These are phyloP conservation scores for Propsilocerus akamusi DNA, from an alignment of 1,140 invertebrate species.

Conservation along the genomic window DNA sequence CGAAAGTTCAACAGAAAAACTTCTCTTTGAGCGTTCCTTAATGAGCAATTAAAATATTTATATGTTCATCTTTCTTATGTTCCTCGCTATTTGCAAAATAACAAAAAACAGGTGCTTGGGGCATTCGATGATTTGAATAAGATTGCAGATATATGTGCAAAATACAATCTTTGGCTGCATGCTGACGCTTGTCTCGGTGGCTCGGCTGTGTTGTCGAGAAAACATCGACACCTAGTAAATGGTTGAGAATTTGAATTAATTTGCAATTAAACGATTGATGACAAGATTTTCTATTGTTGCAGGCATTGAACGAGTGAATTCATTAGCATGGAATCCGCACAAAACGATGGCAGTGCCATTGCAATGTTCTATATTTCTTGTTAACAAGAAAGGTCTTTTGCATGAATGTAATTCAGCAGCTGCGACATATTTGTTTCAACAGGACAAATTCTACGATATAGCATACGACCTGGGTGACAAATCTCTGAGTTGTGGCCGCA, in stretches of 20 bases:
- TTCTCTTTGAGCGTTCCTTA: too few species aligned
- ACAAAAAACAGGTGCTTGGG: conserved; percentile 43
- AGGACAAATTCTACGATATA: conserved; percentile 85
- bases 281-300: not conserved
- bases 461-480: conserved; percentile 84
- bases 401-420: conserved; percentile 55
- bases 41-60: too few species aligned
- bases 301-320: conserved; percentile 33
- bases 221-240: conserved; percentile 12
- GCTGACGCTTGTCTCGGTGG: conserved; percentile 80
- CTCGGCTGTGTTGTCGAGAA: conserved; percentile 22
- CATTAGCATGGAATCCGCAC: conserved; percentile 85
- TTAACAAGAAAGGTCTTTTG: conserved; percentile 41
- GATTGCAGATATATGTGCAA: conserved; percentile 45
- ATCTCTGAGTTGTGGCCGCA: conserved; percentile 81
- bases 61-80: too few species aligned
- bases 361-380: conserved; percentile 71
- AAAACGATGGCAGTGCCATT: conserved; percentile 77
- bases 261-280: not conserved
- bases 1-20: not conserved
- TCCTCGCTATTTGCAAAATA: too few species aligned
- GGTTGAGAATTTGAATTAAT: conserved; percentile 4
- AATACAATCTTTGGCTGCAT: conserved; percentile 61
- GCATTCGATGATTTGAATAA: conserved; percentile 64
- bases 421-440: conserved; percentile 77